These are phyloP conservation scores for Hypsibius dujardini DNA, from an alignment of 1,140 invertebrate species.

Conservation along the genomic window DNA sequence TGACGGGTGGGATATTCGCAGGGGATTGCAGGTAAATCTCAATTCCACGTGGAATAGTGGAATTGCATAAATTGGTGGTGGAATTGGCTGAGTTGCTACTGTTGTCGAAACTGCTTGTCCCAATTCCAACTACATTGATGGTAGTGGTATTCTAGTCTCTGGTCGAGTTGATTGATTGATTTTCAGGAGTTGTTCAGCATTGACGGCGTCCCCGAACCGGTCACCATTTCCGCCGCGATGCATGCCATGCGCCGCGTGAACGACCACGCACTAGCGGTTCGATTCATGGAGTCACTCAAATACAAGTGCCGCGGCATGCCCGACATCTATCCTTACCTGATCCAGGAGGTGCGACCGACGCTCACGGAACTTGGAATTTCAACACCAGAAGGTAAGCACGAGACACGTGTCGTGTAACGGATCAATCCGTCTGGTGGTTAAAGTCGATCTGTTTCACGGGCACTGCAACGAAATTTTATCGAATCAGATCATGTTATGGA, in stretches of 20 bases:
- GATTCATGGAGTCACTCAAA: slow-evolving; percentile 74
- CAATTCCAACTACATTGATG: too few species aligned
- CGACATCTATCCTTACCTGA: slow-evolving; percentile 73
- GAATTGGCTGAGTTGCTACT: too few species aligned
- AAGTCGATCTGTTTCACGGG: too few species aligned
- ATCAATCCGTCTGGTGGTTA: too few species aligned
- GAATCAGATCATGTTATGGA: too few species aligned
- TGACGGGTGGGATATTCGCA: slow-evolving; percentile 87
- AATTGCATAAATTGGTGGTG: too few species aligned
- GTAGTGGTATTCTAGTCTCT: too few species aligned
- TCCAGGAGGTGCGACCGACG: slow-evolving; percentile 80
- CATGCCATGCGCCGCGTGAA: slow-evolving; percentile 78
- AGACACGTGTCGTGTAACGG: too few species aligned
- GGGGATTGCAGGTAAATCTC: slow-evolving; percentile 38
- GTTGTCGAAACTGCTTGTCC: slow-evolving; percentile 34
- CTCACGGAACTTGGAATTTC: slow-evolving; percentile 77
- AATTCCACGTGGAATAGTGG: too few species aligned
- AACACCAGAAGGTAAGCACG: slow-evolving; percentile 50
- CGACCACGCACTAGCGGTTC: slow-evolving; percentile 73
- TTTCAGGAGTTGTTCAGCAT: slow-evolving; percentile 45
- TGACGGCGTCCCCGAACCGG: slow-evolving; percentile 87
- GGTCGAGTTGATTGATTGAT: too few species aligned
- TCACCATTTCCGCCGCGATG: slow-evolving; percentile 72
- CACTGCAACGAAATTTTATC: too few species aligned
- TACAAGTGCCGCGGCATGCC: slow-evolving; percentile 64